Evolutionary conservation across 2,113 vertebrate species (phyloP), one percentile per base, ranked within the genome.

Genomic region (Peromyscus maniculatus): DNA sequence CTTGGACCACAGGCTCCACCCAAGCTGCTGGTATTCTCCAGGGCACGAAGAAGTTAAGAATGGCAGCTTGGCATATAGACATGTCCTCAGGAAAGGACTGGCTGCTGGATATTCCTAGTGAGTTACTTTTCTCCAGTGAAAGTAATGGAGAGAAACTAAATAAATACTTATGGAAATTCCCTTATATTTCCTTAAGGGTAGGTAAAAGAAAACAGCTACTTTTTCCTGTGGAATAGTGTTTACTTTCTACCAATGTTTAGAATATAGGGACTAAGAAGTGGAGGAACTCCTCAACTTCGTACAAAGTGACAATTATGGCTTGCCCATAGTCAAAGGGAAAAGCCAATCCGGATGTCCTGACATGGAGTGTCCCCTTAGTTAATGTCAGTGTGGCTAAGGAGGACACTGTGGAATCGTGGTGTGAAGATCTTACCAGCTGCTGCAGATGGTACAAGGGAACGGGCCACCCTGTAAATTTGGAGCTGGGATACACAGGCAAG

Each of bases 241-340:
- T 97, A 97, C 4, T 97, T 97, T 97, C 89, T 80, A 96, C 97
- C 96, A 97, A 96, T 91, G 95, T 93, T 96, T 87, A 96, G 91
- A 95, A 77, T 89, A 96, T 71, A 96, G 91, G 91, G 94, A 96
- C 90, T 86, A 96, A 96, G 93, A 92, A 67, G 10, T 57, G 31
- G 78, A 21, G 66, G 2, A 9, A 22, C 22, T 77, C 92, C 92
- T 96, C 62, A 95, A 97, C 91, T 97, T 86, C 66, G 62, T 46
- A 92, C 82, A 86, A 97, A 97, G 94, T 21, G 4, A 96, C 88
- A 93, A 87, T 95, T 21, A 93, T 90, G 80, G 43, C 95, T 88
- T 92, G 94, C 93, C 94, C 91, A 67, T 15, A 28, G 80, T 43
- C 79, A 71, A 78, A n/a, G 89, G 93, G 19, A 86, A 78, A 62